These are phyloP conservation scores for Platycheirus rosarum DNA, from an alignment of 2,888 invertebrate species.

Conservation along the genomic window DNA sequence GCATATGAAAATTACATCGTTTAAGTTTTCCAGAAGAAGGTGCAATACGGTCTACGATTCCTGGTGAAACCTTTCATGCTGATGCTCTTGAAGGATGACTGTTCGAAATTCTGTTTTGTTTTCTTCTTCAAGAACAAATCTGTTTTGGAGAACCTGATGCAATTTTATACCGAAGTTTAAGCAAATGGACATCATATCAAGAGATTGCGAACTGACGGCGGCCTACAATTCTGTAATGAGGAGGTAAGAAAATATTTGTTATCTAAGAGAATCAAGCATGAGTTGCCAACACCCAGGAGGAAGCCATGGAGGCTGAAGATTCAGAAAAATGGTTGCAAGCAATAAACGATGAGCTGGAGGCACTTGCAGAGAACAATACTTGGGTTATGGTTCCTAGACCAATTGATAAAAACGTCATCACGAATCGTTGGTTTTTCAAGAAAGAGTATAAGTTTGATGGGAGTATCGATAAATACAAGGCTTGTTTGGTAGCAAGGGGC, in stretches of 20 bases:
- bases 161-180: conserved; percentile 46
- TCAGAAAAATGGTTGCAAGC: conserved; percentile 86
- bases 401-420: conserved; percentile 20
- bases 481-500: too few species aligned
- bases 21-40: too few species aligned
- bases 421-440: conserved; percentile 60
- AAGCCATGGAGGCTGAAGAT: too few species aligned
- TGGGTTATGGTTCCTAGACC: conserved; percentile 42
- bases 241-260: conserved; percentile 13
- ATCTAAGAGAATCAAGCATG: too few species aligned
- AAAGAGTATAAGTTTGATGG: conserved; percentile 42
- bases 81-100: conserved; percentile 73
- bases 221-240: too few species aligned
- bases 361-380: conserved; percentile 44
- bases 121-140: conserved; percentile 70
- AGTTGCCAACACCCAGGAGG: conserved; percentile 27
- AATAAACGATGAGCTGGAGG: conserved; percentile 90
- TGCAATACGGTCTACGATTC: too few species aligned
- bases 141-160: conserved; percentile 31
- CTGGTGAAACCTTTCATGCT: too few species aligned
- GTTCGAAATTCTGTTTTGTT: too few species aligned
- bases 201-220: conserved; percentile 34
- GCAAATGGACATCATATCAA: conserved; percentile 39
- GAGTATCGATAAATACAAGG: conserved; percentile 48
- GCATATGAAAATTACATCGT: conserved; percentile 46